Conservation (phyloP, 1,140 invertebrate genomes). For the Bilobella aurantiaca region DNA sequence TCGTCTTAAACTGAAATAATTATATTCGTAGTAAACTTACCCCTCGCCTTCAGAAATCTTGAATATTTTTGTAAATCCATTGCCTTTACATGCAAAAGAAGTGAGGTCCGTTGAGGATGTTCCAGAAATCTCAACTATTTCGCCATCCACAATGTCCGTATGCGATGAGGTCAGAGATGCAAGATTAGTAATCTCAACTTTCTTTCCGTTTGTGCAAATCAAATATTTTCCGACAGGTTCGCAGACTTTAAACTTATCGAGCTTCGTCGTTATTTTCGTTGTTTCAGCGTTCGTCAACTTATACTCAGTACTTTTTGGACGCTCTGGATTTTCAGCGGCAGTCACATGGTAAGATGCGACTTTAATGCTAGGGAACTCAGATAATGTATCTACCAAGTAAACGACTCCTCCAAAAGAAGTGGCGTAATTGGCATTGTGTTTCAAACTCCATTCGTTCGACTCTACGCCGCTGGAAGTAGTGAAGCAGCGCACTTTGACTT, state of each 20-base stretch:
- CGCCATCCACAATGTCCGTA: conserved; percentile 1
- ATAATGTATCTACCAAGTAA: conserved; percentile 21
- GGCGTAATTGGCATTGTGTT: conserved; percentile 17
- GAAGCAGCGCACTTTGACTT: conserved; percentile 55
- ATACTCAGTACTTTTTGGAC: no score
- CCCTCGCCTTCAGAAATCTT: conserved; percentile 20
- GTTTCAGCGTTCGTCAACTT: neutral
- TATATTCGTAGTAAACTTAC: conserved; percentile 8
- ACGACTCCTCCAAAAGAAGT: conserved; percentile 10
- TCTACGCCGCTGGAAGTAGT: conserved; percentile 56
- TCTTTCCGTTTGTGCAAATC: conserved; percentile 17
- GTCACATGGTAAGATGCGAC: no score
- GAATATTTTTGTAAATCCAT: conserved; percentile 12
- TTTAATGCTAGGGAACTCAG: neutral
- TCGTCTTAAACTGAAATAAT: no score
- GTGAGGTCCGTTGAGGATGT: conserved; percentile 9
- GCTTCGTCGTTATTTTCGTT: neutral
- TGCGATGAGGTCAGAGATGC: conserved; percentile 14
- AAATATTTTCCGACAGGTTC: conserved; percentile 20
- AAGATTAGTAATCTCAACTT: conserved; percentile 17
- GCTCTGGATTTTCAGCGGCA: no score
- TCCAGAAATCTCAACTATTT: conserved; percentile 7
- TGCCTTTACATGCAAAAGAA: conserved; percentile 15
- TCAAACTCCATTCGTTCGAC: conserved; percentile 45
- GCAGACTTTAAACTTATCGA: conserved; percentile 5